These are phyloP conservation scores for Alouatta palliata DNA, from an alignment of 2,113 vertebrate species.

Conservation along the genomic window DNA sequence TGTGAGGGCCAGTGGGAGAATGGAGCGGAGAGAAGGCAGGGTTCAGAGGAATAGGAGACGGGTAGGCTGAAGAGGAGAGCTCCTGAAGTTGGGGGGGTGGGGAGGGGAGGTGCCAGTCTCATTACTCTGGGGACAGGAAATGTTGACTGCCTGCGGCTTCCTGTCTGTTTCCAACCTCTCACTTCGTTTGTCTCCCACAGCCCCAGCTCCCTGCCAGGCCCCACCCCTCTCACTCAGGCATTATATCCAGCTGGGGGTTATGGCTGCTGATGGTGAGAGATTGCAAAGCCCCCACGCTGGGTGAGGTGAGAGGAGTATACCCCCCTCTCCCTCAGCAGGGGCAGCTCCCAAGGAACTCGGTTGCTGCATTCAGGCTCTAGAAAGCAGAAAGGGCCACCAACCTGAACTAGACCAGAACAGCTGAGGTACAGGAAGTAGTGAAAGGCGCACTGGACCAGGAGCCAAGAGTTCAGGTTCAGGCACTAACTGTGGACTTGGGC, in stretches of 20 bases:
- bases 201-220: slow-evolving; percentile 14
- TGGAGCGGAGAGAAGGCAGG: not conserved
- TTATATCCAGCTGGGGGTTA: not conserved
- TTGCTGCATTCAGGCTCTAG: not conserved
- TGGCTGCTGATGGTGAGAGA: not conserved
- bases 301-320: not conserved
- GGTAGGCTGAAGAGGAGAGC: not conserved
- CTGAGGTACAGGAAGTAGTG: not conserved
- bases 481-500: too few relatives aligned
- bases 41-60: not conserved
- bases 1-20: not conserved
- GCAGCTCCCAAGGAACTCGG: not conserved
- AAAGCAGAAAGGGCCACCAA: not conserved
- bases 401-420: not conserved
- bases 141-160: slow-evolving; percentile 79
- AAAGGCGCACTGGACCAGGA: not conserved
- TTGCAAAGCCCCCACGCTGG: not conserved
- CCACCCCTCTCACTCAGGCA: slow-evolving; percentile 56
- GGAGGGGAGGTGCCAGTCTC: slow-evolving; percentile 53
- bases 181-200: slow-evolving; percentile 73
- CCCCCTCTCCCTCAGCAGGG: not conserved
- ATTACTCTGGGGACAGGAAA: slow-evolving; percentile 77
- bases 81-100: slow-evolving; percentile 53
- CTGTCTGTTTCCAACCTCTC: slow-evolving; percentile 73
- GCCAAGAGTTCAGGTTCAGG: not conserved